Conservation (phyloP, 35 echinoderm and acorn worm genomes). For the Heliocidaris erythrogramma region DNA sequence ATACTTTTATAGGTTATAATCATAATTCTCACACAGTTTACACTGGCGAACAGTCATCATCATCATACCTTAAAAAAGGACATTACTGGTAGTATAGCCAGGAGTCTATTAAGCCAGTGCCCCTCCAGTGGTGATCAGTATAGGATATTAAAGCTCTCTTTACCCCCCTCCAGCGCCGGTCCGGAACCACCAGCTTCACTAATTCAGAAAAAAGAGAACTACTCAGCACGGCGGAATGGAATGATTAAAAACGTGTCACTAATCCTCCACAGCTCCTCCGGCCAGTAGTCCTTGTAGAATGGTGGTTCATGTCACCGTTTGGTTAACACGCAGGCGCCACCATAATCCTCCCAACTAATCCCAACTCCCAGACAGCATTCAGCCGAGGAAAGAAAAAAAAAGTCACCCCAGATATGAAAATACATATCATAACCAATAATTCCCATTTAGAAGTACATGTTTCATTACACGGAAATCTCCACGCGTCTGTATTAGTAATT, state of each 20-base stretch:
- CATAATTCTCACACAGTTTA: no score
- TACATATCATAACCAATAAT: conserved; percentile 19
- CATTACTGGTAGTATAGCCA: no score
- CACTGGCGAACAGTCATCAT: neutral
- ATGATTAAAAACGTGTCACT: conserved; percentile 54
- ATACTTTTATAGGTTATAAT: no score
- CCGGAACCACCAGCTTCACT: neutral
- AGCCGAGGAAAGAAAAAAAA: neutral
- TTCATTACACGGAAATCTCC: conserved; percentile 31
- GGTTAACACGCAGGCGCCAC: conserved; percentile 26
- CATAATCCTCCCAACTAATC: conserved; percentile 19
- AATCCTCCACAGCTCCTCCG: conserved; percentile 32
- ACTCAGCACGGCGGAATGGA: conserved; percentile 14
- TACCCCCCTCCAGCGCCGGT: neutral
- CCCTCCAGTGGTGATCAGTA: neutral
- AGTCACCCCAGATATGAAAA: neutral
- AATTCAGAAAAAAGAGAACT: neutral
- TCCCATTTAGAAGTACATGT: neutral
- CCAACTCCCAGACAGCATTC: neutral
- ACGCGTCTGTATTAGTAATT: neutral
- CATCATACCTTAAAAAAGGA: neutral
- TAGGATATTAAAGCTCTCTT: neutral
- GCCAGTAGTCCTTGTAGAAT: neutral
- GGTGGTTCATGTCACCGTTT: conserved; percentile 32
- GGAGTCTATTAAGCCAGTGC: neutral